phyloP scores from a whole-genome alignment of 1,140 invertebrate genomes.

The Odontomachus brunneus region DNA sequence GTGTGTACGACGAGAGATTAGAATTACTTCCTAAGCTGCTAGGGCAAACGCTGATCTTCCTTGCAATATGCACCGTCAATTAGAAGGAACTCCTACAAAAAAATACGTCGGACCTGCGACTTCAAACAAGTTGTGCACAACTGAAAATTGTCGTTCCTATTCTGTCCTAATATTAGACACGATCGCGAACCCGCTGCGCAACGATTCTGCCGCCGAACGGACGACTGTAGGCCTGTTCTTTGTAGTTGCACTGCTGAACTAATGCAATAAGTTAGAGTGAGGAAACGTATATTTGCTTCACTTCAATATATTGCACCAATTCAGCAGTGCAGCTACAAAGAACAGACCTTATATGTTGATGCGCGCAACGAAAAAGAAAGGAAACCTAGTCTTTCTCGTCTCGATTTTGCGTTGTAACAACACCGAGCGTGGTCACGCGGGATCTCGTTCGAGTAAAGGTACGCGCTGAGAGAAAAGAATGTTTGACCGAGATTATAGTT shows the following conservation, averaged over 20 bases:
- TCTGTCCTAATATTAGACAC: neutral
- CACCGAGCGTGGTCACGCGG: conserved; percentile 10
- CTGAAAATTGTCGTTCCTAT: conserved; percentile 8
- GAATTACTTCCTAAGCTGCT: neutral
- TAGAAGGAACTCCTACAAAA: neutral
- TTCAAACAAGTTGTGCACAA: neutral
- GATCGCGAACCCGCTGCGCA: neutral
- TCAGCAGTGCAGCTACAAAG: no score
- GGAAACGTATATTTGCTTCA: no score
- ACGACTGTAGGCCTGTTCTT: no score
- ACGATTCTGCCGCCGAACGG: conserved; percentile 12
- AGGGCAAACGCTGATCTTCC: neutral
- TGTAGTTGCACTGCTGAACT: no score
- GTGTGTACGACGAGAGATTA: neutral
- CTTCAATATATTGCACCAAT: no score
- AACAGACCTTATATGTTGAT: conserved; percentile 36
- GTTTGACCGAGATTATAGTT: no score
- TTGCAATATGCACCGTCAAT: neutral
- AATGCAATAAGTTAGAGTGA: no score
- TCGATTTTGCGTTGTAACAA: conserved; percentile 27
- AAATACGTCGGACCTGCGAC: neutral
- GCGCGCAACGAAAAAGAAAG: conserved; percentile 18
- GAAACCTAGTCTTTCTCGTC: conserved; percentile 57
- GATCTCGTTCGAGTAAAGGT: conserved; percentile 16
- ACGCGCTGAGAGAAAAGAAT: no score